These are phyloP conservation scores for Agelas oroides DNA, from an alignment of 37 sponge, comb jelly and placozoan species.

Conservation along the genomic window DNA sequence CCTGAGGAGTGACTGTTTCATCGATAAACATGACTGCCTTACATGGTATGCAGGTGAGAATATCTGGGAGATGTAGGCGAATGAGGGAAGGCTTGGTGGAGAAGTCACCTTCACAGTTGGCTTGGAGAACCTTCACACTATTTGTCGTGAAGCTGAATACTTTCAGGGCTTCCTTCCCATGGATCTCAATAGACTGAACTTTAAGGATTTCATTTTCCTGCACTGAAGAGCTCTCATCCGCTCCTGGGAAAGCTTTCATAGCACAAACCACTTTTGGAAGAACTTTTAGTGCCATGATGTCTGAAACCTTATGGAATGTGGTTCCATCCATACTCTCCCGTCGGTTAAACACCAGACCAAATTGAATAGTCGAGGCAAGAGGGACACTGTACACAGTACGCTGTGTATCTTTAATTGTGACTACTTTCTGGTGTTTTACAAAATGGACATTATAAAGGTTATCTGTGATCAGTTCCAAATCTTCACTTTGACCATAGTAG, in stretches of 20 bases:
- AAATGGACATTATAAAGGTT: constrained; percentile 35
- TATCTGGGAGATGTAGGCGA: constrained; percentile 39
- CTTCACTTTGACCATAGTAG: constrained; percentile 24
- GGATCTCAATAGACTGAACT: background rate
- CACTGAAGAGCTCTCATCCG: background rate
- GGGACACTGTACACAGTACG: constrained; percentile 23
- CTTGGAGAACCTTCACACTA: constrained; percentile 30
- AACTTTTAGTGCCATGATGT: constrained; percentile 10
- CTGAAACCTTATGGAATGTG: constrained; percentile 14
- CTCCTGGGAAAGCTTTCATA: background rate
- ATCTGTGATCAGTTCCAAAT: constrained; percentile 24
- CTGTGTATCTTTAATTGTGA: constrained; percentile 22
- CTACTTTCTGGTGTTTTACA: constrained; percentile 33
- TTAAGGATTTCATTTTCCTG: constrained; percentile 33
- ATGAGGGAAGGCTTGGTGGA: constrained; percentile 50
- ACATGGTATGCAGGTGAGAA: constrained; percentile 9
- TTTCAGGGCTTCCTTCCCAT: constrained; percentile 18
- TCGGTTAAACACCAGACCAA: constrained; percentile 37
- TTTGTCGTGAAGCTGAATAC: constrained; percentile 30
- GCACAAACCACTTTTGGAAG: constrained; percentile 51
- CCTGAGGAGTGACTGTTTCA: too few relatives aligned
- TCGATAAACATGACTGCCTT: background rate
- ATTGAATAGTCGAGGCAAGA: constrained; percentile 17
- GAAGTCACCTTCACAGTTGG: constrained; percentile 36
- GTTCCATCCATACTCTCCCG: constrained; percentile 40